Evolutionary conservation across 1,140 invertebrate species (phyloP).

Genomic region (Cydia strobilella): DNA sequence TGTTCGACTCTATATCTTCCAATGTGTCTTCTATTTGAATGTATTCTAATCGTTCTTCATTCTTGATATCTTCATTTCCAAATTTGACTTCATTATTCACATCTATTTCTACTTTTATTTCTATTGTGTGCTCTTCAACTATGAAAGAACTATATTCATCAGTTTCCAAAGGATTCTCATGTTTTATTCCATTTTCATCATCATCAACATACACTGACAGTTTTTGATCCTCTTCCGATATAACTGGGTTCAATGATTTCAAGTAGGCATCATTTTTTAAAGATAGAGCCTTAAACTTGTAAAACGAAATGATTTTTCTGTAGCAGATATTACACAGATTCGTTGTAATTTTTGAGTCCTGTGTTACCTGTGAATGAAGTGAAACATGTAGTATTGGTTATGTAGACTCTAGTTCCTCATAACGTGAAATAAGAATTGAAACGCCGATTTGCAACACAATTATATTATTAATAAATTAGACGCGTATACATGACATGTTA

Average conservation of each 20-base stretch:
- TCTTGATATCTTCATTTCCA: not conserved
- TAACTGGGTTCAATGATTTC: slow-evolving; percentile 33
- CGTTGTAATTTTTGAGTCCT: slow-evolving; percentile 47
- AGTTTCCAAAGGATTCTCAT: slow-evolving; percentile 34
- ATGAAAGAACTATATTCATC: slow-evolving; percentile 40
- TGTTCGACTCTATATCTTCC: slow-evolving; percentile 49
- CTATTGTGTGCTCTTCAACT: slow-evolving; percentile 13
- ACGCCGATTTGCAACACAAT: too few species aligned
- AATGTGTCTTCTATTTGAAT: slow-evolving; percentile 39
- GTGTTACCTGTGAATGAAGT: not conserved
- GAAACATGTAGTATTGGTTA: not conserved
- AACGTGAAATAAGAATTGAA: too few species aligned
- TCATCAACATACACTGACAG: slow-evolving; percentile 1
- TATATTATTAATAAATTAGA: too few species aligned
- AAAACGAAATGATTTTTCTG: slow-evolving; percentile 56
- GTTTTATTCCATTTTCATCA: slow-evolving; percentile 35
- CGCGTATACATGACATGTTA: too few species aligned
- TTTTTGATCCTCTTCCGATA: not conserved
- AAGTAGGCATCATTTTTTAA: slow-evolving; percentile 57
- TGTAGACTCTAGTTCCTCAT: too few species aligned
- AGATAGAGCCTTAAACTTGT: slow-evolving; percentile 60
- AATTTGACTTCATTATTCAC: slow-evolving; percentile 33
- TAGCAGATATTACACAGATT: slow-evolving; percentile 60
- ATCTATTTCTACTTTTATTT: slow-evolving; percentile 11
- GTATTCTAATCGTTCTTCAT: not conserved